A percentile compares a stretch with the other conserved stretches of the same genome.
Conservation (phyloP, 2,888 invertebrate species). For the Dorcus hopei region DNA sequence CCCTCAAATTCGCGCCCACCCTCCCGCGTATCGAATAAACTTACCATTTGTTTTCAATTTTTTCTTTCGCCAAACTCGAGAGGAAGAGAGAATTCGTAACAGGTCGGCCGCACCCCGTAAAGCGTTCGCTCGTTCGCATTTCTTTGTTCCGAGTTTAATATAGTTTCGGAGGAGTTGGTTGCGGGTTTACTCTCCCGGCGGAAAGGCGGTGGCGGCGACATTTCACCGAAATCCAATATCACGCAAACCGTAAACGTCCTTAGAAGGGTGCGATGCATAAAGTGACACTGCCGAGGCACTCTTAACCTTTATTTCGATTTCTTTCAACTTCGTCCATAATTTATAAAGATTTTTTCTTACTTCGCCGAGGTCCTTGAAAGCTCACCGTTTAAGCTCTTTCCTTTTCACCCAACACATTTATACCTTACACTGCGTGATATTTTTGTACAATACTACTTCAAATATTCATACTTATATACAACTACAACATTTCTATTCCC, state of each 20-base stretch:
- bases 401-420: too few relatives aligned
- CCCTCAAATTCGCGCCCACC: too few relatives aligned
- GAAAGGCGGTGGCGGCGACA: conserved; percentile 25
- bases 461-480: too few relatives aligned
- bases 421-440: too few relatives aligned
- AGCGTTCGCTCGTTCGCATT: conserved; percentile 6
- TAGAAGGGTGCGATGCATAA: conserved; percentile 29
- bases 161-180: conserved; percentile 28
- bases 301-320: conserved; percentile 22
- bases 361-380: conserved; percentile 7
- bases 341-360: conserved; percentile 19
- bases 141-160: conserved; percentile 26
- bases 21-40: too few relatives aligned
- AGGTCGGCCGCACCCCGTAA: neutral
- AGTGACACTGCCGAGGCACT: conserved; percentile 26
- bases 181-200: conserved; percentile 25
- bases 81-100: conserved; percentile 14
- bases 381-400: neutral
- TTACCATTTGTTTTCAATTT: too few relatives aligned
- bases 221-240: conserved; percentile 33
- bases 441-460: too few relatives aligned
- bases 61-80: neutral
- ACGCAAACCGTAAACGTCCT: conserved; percentile 32
- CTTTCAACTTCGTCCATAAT: conserved; percentile 15
- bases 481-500: too few relatives aligned